These are phyloP conservation scores for Agrochola circellaris DNA, from an alignment of 2,888 invertebrate genomes.

Conservation along the genomic window DNA sequence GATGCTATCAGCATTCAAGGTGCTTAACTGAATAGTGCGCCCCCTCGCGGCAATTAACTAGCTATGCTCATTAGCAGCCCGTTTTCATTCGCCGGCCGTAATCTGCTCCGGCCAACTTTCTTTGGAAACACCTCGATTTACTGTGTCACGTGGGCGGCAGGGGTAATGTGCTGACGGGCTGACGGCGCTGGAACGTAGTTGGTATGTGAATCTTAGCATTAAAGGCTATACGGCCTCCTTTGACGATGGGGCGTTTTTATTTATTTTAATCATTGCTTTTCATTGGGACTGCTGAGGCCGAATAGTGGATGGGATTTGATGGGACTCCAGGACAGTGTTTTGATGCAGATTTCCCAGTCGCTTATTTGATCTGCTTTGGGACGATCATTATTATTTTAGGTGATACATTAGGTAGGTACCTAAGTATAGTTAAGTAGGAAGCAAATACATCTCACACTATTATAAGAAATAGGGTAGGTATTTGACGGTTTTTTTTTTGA, in stretches of 20 bases:
- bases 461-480: not conserved
- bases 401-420: not conserved
- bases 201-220: constrained; percentile 72
- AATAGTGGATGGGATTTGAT: not conserved
- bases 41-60: constrained; percentile 83
- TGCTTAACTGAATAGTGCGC: constrained; percentile 72
- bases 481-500: not conserved
- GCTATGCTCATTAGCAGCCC: constrained; percentile 87
- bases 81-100: constrained; percentile 86
- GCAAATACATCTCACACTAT: not conserved
- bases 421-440: not conserved
- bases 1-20: constrained; percentile 80
- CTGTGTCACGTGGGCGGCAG: constrained; percentile 77
- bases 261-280: constrained; percentile 1
- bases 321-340: not conserved
- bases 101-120: constrained; percentile 81
- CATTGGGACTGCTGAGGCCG: not conserved
- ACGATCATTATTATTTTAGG: not conserved
- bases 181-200: constrained; percentile 73
- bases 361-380: not conserved
- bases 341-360: not conserved
- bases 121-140: constrained; percentile 81
- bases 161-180: constrained; percentile 85
- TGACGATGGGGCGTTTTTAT: not conserved
- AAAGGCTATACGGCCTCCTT: constrained; percentile 48